Base-by-base conservation (phyloP, 2,113 vertebrate genomes). In the Entelurus aequoreus region DNA sequence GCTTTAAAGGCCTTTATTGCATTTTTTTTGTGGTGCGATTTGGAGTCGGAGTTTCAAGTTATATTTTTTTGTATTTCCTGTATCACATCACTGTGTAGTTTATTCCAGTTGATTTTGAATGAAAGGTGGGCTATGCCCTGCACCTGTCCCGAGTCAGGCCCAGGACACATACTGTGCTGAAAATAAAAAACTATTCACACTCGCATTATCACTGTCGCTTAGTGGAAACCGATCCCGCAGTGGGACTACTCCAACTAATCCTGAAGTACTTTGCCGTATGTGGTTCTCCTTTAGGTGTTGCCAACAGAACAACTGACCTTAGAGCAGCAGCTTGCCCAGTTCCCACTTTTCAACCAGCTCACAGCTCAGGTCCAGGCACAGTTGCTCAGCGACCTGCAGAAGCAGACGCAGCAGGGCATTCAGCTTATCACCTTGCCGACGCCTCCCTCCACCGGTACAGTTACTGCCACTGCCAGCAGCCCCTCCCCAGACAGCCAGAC, bases 301-400 rank as follows among this genome's bases (percentile, higher is more conserved):
- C 84, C 93, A 6, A 92, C 95, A 83, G 95, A 98, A 0, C 85
- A 92, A 0, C 66, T 98, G 81, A 92, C 92, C 50, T 87, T 99
- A 86, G 97, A 98, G 76, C 97, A 97, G 87, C 96, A 98, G 88
- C 92, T 99, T 47, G 88, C 94, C 1, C 94, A 95, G 6, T 98
- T 93, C 5, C 88, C 95, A 0, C 93, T 98, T 77, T 96, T 99
- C 82, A 93, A 90, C 79, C 94, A 94, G 84, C 74, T 91, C 1
- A 90, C 90, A 3, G 88, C 93, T 37, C 93, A 92, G 58, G 93
- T 90, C 58, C 90, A 93, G 79, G 79, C 91, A 0, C 91, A 94
- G 63, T 90, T 94, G 83, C 88, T 92, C 6, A 91, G 77, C 0
- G 92, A 91, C 70, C 90, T 97, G 67, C 92, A 94, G 64, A 93